phyloP scores from a whole-genome alignment of 2,113 vertebrate genomes.

The Oncorhynchus tshawytscha region DNA sequence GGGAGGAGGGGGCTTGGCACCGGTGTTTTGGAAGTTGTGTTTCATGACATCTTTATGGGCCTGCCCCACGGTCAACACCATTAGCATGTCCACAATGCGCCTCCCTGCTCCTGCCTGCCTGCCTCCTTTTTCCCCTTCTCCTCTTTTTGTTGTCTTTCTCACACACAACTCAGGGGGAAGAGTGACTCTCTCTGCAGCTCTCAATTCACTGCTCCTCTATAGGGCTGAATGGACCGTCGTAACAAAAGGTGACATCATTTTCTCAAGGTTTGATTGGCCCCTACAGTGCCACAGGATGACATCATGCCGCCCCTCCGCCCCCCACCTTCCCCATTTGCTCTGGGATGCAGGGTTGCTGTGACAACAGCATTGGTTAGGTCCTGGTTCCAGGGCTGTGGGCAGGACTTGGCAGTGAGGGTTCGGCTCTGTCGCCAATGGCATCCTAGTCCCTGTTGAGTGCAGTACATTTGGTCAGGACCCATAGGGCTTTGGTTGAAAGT shows the following conservation, averaged over 20 bases:
- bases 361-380: slow-evolving; percentile 67
- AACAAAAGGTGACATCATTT: slow-evolving; percentile 87
- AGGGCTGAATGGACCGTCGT: slow-evolving; percentile 81
- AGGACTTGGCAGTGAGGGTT: slow-evolving; percentile 68
- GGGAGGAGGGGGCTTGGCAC: slow-evolving; percentile 24
- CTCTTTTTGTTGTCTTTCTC: slow-evolving; percentile 41
- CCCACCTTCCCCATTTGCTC: no score
- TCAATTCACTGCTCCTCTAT: slow-evolving; percentile 84
- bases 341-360: slow-evolving; percentile 80
- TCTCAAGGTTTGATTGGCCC: slow-evolving; percentile 78
- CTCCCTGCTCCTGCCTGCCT: slow-evolving; percentile 49
- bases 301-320: slow-evolving; percentile 62
- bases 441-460: no score
- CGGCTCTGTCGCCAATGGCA: slow-evolving; percentile 5
- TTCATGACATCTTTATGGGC: slow-evolving; percentile 84
- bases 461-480: no score
- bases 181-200: slow-evolving; percentile 78
- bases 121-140: slow-evolving; percentile 2
- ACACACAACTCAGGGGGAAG: slow-evolving; percentile 44
- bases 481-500: no score
- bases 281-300: slow-evolving; percentile 72
- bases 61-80: slow-evolving; percentile 70
- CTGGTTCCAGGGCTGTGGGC: slow-evolving; percentile 59
- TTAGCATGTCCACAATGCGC: slow-evolving; percentile 77
- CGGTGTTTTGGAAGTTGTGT: slow-evolving; percentile 65